Conservation (phyloP, 2,113 vertebrate species). For the Vicugna pacos region DNA sequence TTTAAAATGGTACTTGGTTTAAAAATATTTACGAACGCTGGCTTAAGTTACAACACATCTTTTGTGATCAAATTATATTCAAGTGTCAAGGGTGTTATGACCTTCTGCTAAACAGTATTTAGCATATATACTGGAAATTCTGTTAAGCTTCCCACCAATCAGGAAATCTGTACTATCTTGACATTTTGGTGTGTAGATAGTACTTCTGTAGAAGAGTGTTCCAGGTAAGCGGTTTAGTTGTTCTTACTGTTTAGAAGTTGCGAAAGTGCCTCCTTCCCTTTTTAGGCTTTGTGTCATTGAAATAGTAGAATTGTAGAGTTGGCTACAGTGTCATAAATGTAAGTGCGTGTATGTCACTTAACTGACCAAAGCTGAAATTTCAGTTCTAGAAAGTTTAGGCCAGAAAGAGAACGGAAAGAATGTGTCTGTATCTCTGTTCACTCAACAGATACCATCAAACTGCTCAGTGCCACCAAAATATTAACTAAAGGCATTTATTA, state of each 20-base stretch:
- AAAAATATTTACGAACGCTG: background rate
- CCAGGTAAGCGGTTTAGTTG: background rate
- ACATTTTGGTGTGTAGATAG: constrained; percentile 36
- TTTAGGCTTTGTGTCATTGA: background rate
- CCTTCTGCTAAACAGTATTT: constrained; percentile 41
- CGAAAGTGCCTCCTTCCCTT: background rate
- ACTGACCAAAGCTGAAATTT: background rate
- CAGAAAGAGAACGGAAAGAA: background rate
- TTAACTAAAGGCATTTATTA: background rate
- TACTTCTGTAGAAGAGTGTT: constrained; percentile 12
- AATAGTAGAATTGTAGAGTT: background rate
- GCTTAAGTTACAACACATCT: background rate
- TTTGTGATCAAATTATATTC: constrained; percentile 17
- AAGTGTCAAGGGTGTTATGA: background rate
- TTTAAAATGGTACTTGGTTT: background rate
- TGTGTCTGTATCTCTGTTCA: background rate
- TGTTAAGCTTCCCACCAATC: background rate
- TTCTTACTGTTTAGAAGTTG: constrained; percentile 20
- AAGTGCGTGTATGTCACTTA: background rate
- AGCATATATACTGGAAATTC: constrained; percentile 52
- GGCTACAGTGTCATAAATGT: background rate
- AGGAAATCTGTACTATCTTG: constrained; percentile 26
- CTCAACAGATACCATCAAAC: background rate
- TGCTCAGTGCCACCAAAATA: background rate
- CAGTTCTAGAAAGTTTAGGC: background rate